These are phyloP conservation scores for Burhinus bistriatus DNA, from an alignment of 2,113 vertebrate species.

Conservation along the genomic window DNA sequence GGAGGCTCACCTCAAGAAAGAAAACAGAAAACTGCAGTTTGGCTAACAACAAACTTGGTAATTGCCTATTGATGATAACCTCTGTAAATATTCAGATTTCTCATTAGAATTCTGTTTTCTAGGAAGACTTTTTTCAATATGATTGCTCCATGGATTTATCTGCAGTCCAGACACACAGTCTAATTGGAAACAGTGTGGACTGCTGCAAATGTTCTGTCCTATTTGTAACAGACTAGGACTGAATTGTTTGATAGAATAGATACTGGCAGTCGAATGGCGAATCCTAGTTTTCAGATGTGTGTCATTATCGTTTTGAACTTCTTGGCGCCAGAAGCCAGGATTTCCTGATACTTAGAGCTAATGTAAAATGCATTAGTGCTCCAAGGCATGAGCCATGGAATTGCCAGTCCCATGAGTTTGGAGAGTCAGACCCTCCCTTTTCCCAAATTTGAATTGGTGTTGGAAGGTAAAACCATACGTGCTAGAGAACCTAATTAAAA, in stretches of 20 bases:
- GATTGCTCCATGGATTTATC: neutral
- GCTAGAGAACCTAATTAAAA: slow-evolving; percentile 78
- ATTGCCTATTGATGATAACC: neutral
- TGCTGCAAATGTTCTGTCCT: slow-evolving; percentile 56
- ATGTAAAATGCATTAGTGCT: slow-evolving; percentile 77
- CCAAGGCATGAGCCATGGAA: slow-evolving; percentile 60
- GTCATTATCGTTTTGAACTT: slow-evolving; percentile 63
- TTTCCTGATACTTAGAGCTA: slow-evolving; percentile 67
- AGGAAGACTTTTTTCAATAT: neutral
- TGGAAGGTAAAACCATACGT: slow-evolving; percentile 71
- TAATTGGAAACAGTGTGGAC: slow-evolving; percentile 70
- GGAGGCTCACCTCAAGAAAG: neutral
- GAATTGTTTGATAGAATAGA: slow-evolving; percentile 71
- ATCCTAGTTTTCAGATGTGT: slow-evolving; percentile 62
- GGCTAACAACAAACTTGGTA: neutral
- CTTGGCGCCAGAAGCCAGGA: slow-evolving; percentile 68
- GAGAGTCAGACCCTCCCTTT: slow-evolving; percentile 42
- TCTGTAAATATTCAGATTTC: neutral
- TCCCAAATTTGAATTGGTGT: slow-evolving; percentile 61
- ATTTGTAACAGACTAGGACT: slow-evolving; percentile 25
- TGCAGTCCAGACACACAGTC: slow-evolving; percentile 30
- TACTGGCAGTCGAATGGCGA: slow-evolving; percentile 57
- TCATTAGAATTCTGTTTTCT: neutral
- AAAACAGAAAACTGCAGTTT: neutral
- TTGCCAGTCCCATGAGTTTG: slow-evolving; percentile 63